Evolutionary conservation across 2,888 invertebrate species (phyloP), one percentile per base, ranked within the genome.

Genomic region (Napeogenes sylphis): DNA sequence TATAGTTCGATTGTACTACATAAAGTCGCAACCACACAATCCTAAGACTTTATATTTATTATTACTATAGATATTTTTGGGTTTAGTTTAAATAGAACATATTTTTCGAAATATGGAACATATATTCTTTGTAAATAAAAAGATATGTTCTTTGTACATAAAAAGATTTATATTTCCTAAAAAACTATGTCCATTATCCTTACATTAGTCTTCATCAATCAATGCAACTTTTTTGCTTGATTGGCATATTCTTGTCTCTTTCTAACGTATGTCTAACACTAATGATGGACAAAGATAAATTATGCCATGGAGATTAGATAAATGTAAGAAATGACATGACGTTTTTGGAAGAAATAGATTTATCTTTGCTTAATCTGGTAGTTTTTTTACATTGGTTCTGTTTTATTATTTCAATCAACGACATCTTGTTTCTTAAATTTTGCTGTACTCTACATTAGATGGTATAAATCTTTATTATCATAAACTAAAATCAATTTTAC

Each of bases 251-350:
- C 60, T 58, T 63, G 56, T 65, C 56, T 55, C 57, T 53, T 51
- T 62, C 61, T 58, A 45, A 42, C 59, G 47, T 53, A 56, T 47
- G 60, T 38, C 38, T 5, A 10, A 54, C 54, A n/a, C 42, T 67
- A 60, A 62, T 64, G 64, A 60, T 45, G 45, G 66, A 64, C 64
- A 64, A 59, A 64, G 64, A 67, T 62, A 64, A 59, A 66, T 66
- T 63, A 61, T 51, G 54, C 63, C 42, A 56, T 51, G 45, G 45
- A 64, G 55, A 61, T 63, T 47, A 61, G 56, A 53, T 55, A 35
- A 47, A 60, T 51, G 38, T 30, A 60, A 55, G 55, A 55, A 55
- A 60, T 45, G 51, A 60, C 51, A 51, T 30, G 51, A 51, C 51
- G 30, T 51, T 51, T 51, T 51, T 51, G 30, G 21, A 51, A 51